These are phyloP conservation scores for Papilio helenus DNA, from an alignment of 1,140 invertebrate species.

Conservation along the genomic window DNA sequence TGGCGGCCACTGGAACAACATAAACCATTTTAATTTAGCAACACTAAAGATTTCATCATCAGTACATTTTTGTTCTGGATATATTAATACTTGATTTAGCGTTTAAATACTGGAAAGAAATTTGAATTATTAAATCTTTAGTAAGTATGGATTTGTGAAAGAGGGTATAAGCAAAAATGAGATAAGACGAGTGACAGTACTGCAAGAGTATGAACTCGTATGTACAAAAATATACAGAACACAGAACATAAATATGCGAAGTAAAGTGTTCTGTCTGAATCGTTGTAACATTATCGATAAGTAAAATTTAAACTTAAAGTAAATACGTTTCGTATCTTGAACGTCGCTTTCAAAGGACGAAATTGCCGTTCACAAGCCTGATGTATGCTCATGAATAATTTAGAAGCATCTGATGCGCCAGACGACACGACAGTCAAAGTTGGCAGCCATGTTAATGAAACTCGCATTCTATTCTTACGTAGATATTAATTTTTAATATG, in stretches of 20 bases:
- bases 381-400: slow-evolving; percentile 41
- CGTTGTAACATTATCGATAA: not conserved
- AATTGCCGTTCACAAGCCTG: slow-evolving; percentile 15
- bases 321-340: not conserved
- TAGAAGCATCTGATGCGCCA: slow-evolving; percentile 7
- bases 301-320: slow-evolving; percentile 15
- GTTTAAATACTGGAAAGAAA: too few relatives aligned
- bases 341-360: not conserved
- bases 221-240: too few relatives aligned
- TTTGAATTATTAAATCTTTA: too few relatives aligned
- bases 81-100: too few relatives aligned
- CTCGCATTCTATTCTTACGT: not conserved
- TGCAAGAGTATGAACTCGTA: too few relatives aligned
- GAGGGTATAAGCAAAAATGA: too few relatives aligned
- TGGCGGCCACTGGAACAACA: slow-evolving; percentile 83
- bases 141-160: too few relatives aligned
- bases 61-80: too few relatives aligned
- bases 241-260: not conserved
- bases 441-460: slow-evolving; percentile 27
- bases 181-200: too few relatives aligned
- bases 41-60: too few relatives aligned
- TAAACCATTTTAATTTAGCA: not conserved
- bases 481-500: not conserved
- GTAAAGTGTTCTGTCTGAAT: not conserved
- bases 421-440: not conserved